Conservation (phyloP, 2,113 vertebrate species). For the Excalfactoria chinensis region DNA sequence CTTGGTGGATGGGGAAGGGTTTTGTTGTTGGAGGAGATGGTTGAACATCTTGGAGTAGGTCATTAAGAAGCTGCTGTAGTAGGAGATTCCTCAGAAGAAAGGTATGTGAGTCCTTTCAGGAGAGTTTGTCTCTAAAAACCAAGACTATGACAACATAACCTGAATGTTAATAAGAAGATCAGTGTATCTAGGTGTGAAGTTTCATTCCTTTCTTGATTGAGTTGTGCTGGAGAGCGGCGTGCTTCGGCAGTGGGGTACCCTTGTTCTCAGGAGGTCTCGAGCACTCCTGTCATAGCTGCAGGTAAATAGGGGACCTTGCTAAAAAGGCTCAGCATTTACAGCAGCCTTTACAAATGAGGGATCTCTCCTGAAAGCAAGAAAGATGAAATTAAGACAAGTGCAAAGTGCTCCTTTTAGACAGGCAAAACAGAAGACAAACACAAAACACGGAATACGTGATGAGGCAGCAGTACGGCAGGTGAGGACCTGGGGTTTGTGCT, state of each 20-base stretch:
- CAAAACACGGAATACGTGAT: slow-evolving; percentile 10
- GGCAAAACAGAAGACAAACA: slow-evolving; percentile 32
- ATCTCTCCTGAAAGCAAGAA: slow-evolving; percentile 36
- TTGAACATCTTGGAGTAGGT: background rate
- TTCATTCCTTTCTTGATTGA: background rate
- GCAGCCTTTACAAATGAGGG: slow-evolving; percentile 21
- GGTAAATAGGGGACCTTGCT: background rate
- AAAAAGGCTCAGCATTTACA: slow-evolving; percentile 5
- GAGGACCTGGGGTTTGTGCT: background rate
- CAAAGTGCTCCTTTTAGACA: slow-evolving; percentile 22
- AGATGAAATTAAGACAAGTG: slow-evolving; percentile 66
- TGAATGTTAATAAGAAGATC: background rate
- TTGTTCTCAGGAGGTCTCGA: background rate
- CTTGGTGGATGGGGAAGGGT: background rate
- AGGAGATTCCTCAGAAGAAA: background rate
- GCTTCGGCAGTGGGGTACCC: background rate
- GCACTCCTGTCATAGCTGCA: background rate
- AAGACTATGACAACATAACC: background rate
- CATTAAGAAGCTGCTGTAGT: background rate
- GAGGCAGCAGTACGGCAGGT: background rate
- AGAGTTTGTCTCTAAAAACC: background rate
- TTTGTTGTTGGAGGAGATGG: background rate
- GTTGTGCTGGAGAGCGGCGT: background rate
- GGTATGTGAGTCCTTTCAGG: fast-evolving
- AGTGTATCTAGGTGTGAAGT: background rate